Evolutionary conservation across 2,888 invertebrate species (phyloP), one percentile per base, ranked within the genome.

Genomic region (Pandemis cinnamomeana): DNA sequence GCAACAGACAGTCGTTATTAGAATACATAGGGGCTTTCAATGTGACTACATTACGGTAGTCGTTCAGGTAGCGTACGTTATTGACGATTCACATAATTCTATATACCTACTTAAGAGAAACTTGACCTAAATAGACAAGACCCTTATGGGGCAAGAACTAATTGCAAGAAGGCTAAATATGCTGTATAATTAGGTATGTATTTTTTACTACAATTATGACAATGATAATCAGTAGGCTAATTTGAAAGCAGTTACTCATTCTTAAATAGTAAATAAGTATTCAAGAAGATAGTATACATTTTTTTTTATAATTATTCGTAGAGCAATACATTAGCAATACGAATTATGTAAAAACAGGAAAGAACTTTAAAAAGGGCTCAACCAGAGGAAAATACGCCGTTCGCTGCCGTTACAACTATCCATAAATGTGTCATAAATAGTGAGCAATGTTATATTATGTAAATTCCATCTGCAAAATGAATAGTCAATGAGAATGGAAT

Each of bases 401-500:
- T 15, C 1, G 13, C 15, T 36, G 10, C 11, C 27, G 27, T 41
- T 63, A 69, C 51, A 60, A 73, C 36, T 51, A 55, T 48, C 63
- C 53, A 67, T 53, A 55, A 67, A 64, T 41, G 48, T 63, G 68
- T 61, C 69, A 48, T 60, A 44, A 66, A 70, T 41, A 20, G 36
- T 20, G 68, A 64, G 63, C 15, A 41, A 58, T 53, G 58, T 58
- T 5, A 20, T 67, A 53, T 71, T 62, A 70, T 66, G 67, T 62
- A 55, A 71, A 74, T 67, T 61, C 61, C 67, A n/a, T 46, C 53
- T 44, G 15, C 51, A 66, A 61, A 48, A 71, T 60, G 48, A 73
- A 67, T 55, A 61, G 61, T 71, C 53, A 61, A 71, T 46, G 15
- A 46, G 71, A 74, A 67, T 62, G 74, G 67, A 74, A 71, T 55